Evolutionary conservation across 1,140 invertebrate species (phyloP).

Genomic region (Chionoecetes opilio): DNA sequence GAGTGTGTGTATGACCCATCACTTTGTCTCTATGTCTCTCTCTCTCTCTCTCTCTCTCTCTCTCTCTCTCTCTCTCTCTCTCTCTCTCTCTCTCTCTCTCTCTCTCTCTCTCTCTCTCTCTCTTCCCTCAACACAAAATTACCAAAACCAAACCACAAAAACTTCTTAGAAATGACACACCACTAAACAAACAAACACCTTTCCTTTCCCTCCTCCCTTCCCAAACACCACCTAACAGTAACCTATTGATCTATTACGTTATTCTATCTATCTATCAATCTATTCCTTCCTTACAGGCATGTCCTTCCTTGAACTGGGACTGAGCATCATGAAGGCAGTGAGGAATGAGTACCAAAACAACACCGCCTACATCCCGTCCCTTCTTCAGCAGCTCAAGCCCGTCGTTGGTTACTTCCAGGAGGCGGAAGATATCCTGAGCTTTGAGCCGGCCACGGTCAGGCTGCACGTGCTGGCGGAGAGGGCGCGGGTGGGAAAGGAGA

Average conservation of each 20-base stretch:
- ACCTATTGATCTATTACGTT: neutral
- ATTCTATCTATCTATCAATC: neutral
- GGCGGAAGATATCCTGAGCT: slow-evolving; percentile 32
- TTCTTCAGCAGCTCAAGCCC: neutral
- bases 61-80: too few species aligned
- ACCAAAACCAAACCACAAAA: neutral
- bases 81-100: too few species aligned
- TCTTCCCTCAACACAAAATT: neutral
- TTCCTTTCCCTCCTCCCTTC: neutral
- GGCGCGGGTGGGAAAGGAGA: neutral
- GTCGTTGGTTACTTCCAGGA: neutral
- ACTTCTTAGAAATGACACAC: neutral
- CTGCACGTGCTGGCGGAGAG: slow-evolving; percentile 14
- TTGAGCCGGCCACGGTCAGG: neutral
- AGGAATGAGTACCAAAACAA: neutral
- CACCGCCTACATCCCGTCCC: neutral
- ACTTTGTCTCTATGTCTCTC: too few species aligned
- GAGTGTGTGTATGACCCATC: too few species aligned
- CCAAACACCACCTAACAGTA: neutral
- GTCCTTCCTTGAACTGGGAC: slow-evolving; percentile 22
- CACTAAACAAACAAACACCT: too few species aligned
- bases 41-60: too few species aligned
- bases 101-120: neutral
- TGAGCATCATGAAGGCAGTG: neutral
- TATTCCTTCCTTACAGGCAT: slow-evolving; percentile 12